These are phyloP conservation scores for Venustoraphidia nigricollis DNA, from an alignment of 2,888 invertebrate species.

Conservation along the genomic window DNA sequence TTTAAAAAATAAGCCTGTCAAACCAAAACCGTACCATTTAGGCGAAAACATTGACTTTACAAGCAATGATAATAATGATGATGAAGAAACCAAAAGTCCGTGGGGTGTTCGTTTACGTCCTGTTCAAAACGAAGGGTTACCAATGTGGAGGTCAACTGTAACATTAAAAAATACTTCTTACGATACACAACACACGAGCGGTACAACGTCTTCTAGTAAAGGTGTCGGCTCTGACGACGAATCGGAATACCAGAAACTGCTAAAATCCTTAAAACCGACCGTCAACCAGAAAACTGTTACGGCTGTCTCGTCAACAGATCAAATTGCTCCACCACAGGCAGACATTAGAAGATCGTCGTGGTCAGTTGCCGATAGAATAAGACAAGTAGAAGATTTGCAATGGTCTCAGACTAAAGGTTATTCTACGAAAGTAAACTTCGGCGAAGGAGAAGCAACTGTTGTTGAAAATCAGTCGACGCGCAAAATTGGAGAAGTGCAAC, in stretches of 20 bases:
- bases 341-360: conserved; percentile 19
- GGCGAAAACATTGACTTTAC: conserved; percentile 44
- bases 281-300: conserved; percentile 13
- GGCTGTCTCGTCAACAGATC: conserved; percentile 16
- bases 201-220: conserved; percentile 1
- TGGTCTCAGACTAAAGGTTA: conserved; percentile 29
- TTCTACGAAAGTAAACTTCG: conserved; percentile 42
- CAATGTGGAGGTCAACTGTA: conserved; percentile 30
- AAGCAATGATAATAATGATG: conserved; percentile 16
- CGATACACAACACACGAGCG: conserved; percentile 10
- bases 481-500: conserved; percentile 11
- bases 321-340: conserved; percentile 11
- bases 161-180: conserved; percentile 23
- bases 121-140: conserved; percentile 21
- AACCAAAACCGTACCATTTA: conserved; percentile 58
- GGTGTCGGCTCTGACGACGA: conserved; percentile 3
- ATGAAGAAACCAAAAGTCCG: conserved; percentile 13
- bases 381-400: conserved; percentile 28
- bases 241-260: conserved; percentile 24
- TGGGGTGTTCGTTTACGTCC: conserved; percentile 37
- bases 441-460: conserved; percentile 28
- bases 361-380: conserved; percentile 34
- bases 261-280: conserved; percentile 21
- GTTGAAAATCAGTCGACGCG: conserved; percentile 19
- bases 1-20: conserved; percentile 56